phyloP scores from a whole-genome alignment of 1,140 invertebrate genomes.

The Hyposmocoma kahamanoa region DNA sequence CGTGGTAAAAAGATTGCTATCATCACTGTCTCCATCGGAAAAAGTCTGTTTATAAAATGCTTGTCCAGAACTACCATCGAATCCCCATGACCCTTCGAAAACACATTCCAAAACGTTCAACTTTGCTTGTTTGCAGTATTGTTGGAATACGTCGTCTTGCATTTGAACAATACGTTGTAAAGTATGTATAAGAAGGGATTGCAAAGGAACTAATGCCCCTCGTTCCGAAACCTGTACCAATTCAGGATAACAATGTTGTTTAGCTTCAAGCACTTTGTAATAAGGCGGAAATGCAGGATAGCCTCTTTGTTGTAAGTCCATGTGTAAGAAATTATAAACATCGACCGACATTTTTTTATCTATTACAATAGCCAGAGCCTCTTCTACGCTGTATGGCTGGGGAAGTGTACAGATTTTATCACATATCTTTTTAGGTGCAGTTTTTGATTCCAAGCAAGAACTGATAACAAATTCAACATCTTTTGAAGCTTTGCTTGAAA shows the following conservation, averaged over 20 bases:
- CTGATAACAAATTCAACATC: too few species aligned
- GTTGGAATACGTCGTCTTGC: not conserved
- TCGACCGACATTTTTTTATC: not conserved
- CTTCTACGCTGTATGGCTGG: not conserved
- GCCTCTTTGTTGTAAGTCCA: not conserved
- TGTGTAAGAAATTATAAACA: not conserved
- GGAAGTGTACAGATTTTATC: too few species aligned
- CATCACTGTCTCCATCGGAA: not conserved
- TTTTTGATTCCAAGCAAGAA: too few species aligned
- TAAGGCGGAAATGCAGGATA: not conserved
- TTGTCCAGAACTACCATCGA: not conserved
- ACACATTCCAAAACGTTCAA: not conserved
- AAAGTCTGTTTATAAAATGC: not conserved
- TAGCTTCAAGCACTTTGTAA: not conserved
- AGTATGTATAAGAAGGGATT: not conserved
- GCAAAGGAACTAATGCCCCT: not conserved
- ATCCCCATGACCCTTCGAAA: not conserved
- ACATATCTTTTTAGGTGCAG: too few species aligned
- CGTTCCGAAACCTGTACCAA: not conserved
- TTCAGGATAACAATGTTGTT: not conserved
- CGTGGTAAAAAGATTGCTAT: not conserved
- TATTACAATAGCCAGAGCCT: not conserved
- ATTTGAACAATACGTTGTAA: not conserved
- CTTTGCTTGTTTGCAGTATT: not conserved
- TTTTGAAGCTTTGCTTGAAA: too few species aligned